Conservation (phyloP, 2,113 vertebrate species). For the Macaca nemestrina region DNA sequence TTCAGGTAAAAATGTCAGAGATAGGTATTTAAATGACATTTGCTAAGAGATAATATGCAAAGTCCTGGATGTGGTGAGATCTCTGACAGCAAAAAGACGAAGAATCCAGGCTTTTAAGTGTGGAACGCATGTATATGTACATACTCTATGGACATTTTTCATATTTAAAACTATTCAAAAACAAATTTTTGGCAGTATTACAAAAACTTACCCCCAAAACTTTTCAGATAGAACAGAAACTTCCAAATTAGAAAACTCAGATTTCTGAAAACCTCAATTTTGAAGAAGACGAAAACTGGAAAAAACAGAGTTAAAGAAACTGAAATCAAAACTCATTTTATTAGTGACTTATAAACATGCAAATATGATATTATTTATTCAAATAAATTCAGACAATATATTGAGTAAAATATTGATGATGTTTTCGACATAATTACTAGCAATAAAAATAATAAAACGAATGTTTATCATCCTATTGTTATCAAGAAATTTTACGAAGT, state of each 20-base stretch:
- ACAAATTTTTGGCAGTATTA: background rate
- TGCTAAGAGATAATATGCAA: background rate
- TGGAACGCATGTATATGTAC: background rate
- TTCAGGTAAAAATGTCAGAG: background rate
- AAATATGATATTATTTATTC: background rate
- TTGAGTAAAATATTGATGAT: background rate
- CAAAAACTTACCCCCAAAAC: background rate
- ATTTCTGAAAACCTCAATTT: background rate
- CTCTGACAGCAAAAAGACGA: background rate
- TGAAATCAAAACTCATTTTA: background rate
- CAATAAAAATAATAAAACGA: conserved; percentile 6
- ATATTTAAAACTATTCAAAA: background rate
- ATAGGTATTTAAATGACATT: background rate
- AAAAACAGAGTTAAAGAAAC: background rate
- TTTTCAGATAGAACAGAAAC: background rate
- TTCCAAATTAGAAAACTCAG: background rate
- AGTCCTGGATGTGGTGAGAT: background rate
- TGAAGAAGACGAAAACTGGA: background rate
- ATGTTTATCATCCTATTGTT: background rate
- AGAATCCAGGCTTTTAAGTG: background rate
- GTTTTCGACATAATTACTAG: background rate
- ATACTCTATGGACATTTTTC: background rate
- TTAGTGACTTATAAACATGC: background rate
- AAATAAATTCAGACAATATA: background rate
- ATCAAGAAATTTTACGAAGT: conserved; percentile 2